Evolutionary conservation across 2,113 vertebrate species (phyloP).

Genomic region (Rhagologus leucostigma): DNA sequence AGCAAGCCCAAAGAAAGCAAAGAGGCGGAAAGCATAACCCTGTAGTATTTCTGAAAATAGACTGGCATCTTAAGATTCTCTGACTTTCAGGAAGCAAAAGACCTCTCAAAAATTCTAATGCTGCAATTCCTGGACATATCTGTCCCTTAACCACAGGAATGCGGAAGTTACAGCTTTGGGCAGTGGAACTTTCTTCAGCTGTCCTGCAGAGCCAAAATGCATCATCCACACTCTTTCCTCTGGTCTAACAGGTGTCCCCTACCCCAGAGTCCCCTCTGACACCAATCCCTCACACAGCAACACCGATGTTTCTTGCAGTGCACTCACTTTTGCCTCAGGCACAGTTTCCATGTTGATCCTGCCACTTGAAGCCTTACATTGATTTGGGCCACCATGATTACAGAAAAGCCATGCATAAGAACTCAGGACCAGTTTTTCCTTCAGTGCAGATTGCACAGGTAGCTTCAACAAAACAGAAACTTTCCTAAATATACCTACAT

Average conservation of each 20-base stretch:
- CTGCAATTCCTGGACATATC: background rate
- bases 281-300: accelerated
- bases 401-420: background rate
- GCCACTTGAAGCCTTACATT: background rate
- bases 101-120: background rate
- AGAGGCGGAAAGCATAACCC: background rate
- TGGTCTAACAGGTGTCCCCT: no score
- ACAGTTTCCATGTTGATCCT: background rate
- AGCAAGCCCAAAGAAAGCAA: background rate
- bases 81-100: background rate
- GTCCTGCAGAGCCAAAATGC: background rate
- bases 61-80: background rate
- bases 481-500: background rate
- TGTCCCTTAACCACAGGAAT: background rate
- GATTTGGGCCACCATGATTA: background rate
- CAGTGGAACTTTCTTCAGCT: background rate
- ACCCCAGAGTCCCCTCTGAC: background rate
- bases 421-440: background rate
- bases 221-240: background rate
- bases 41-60: background rate
- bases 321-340: accelerated
- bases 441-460: background rate
- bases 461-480: background rate
- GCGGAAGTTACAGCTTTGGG: background rate
- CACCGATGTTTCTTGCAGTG: background rate